Conservation (phyloP, 1,140 invertebrate species). For the Zaprionus nigranus region DNA sequence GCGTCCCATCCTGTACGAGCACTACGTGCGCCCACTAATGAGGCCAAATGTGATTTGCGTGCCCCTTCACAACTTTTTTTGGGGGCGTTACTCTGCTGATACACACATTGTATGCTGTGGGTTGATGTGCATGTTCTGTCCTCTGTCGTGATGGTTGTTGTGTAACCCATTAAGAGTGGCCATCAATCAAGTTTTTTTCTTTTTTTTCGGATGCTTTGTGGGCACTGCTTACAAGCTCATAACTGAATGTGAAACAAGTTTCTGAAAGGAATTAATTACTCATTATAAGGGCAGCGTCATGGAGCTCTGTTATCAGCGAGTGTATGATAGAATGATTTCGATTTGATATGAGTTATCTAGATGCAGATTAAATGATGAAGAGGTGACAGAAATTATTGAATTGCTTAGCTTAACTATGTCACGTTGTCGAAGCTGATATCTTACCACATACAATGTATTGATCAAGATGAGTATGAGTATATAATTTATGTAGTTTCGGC, state of each 20-base stretch:
- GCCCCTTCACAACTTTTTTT: slow-evolving; percentile 8
- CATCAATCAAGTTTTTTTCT: slow-evolving; percentile 55
- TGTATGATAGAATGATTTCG: background rate
- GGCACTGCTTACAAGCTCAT: slow-evolving; percentile 33
- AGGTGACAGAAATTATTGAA: background rate
- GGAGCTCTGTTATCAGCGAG: slow-evolving; percentile 8
- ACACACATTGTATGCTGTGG: slow-evolving; percentile 14
- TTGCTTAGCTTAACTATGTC: background rate
- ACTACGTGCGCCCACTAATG: slow-evolving; percentile 34
- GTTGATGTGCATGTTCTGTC: slow-evolving; percentile 5
- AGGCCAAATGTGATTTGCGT: slow-evolving; percentile 49
- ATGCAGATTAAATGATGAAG: background rate
- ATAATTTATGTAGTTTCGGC: too few relatives aligned
- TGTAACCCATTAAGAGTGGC: slow-evolving; percentile 46
- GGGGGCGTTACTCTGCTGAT: background rate
- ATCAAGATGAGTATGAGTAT: too few relatives aligned
- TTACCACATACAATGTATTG: too few relatives aligned
- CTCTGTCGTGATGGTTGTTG: background rate
- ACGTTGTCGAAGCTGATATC: background rate
- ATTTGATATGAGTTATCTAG: background rate
- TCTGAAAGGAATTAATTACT: slow-evolving; percentile 34
- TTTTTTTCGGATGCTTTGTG: slow-evolving; percentile 8
- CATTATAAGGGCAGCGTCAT: slow-evolving; percentile 11
- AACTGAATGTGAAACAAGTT: slow-evolving; percentile 38
- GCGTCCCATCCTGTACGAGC: slow-evolving; percentile 2